Evolutionary conservation across 2,888 invertebrate species (phyloP), one percentile per base, ranked within the genome.

Genomic region (Abscondita cerata): DNA sequence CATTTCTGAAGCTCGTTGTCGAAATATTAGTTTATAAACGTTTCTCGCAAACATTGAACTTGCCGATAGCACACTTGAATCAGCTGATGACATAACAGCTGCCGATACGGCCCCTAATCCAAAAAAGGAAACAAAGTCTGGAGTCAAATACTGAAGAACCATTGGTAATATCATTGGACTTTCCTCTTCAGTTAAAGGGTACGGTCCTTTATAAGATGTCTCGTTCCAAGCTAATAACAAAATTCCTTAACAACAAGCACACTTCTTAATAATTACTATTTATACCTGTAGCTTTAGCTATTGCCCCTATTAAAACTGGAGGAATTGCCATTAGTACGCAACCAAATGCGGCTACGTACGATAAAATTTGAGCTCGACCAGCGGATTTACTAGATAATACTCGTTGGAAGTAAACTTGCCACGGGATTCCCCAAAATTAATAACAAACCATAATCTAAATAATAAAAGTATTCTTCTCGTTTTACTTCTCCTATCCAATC

Each of bases 21-120:
- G 86, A 83, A 99, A 96, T 78, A 98, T 95, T 80, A 96, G 87
- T 83, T 94, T 96, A 87, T 98, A 98, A 71, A 99, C 94, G 81
- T 99, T 99, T 78, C 98, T 88, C 65, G 98, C 98, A 78, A 99
- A 99, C 98, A 99, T 98, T 20, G 98, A 96, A 71, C 96, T 95
- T 1, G 98, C 98, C 16, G 98, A 97, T 15, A 99, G 86, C 52
- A 99, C 96, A 71, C 98, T 98, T 54, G 98, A 98, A 82, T 99
- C 98, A 0, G 98, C 98, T 0, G 98, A 98, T 34, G 98, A 98
- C 98, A 99, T 99, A 68, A 99, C 98, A 15, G 98, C 98, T 1
- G 98, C 99, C 0, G 98, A 98, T 5, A 99, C 97, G 5, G 98
- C 98, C 0, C 99, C 99, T 67, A 99, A 86, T 5, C 98, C 98